These are phyloP conservation scores for Ambastaia sidthimunki DNA, from an alignment of 2,797 vertebrate genomes.

Conservation along the genomic window DNA sequence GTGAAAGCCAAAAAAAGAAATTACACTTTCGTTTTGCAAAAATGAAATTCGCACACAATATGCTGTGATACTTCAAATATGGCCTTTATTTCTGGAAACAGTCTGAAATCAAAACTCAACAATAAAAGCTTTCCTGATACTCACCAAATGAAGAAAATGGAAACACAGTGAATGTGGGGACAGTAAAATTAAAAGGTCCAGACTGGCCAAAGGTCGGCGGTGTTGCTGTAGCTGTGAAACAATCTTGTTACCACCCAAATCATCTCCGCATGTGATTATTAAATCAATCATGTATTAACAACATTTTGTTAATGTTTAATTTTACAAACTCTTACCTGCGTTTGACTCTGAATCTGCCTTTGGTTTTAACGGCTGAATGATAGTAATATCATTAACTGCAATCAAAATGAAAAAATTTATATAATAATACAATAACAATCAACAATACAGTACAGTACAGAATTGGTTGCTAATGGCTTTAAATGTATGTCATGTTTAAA, in stretches of 20 bases:
- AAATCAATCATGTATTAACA: neutral
- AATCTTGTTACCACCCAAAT: neutral
- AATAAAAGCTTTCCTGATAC: neutral
- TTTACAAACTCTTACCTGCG: constrained; percentile 59
- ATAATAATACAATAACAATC: neutral
- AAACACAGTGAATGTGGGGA: constrained; percentile 63
- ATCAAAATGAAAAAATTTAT: neutral
- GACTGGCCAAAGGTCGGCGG: constrained; percentile 59
- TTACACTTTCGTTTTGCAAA: too few species aligned
- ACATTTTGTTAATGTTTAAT: neutral
- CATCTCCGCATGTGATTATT: neutral
- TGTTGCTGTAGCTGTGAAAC: constrained; percentile 26
- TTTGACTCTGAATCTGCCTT: constrained; percentile 55
- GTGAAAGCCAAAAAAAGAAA: too few species aligned
- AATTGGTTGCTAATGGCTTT: neutral
- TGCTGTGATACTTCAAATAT: neutral
- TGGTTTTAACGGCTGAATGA: constrained; percentile 61
- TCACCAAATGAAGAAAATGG: constrained; percentile 72
- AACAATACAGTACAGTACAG: constrained; percentile 7
- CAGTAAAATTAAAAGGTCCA: constrained; percentile 56
- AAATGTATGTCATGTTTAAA: neutral
- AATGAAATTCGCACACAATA: neutral
- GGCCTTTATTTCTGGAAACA: neutral
- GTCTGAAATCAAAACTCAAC: neutral
- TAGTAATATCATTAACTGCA: constrained; percentile 72